Percentiles rank a stretch among this genome's conserved stretches.
phyloP scores from a whole-genome alignment of 53 echinoderm and acorn worm species.

The Echinarachnius parma region DNA sequence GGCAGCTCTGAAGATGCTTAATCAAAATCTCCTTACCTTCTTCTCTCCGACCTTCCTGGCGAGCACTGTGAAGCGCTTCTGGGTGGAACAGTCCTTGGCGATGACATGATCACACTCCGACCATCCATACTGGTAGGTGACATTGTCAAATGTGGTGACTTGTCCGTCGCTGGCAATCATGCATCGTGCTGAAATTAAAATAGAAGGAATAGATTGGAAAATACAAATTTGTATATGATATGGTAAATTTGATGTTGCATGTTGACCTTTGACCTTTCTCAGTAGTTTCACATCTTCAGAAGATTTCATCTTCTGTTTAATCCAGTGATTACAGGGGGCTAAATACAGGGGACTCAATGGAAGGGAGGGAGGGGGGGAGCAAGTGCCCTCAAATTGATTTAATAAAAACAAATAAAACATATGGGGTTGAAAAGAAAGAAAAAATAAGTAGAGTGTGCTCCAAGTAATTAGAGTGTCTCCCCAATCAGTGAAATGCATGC shows the following conservation, averaged over 20 bases:
- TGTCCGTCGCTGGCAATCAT: slow-evolving; percentile 50
- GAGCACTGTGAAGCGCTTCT: slow-evolving; percentile 68
- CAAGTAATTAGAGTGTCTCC: no score
- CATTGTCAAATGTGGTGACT: slow-evolving; percentile 80
- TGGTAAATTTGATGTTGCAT: neutral
- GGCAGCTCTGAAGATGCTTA: no score
- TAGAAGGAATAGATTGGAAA: neutral
- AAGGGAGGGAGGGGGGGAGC: no score
- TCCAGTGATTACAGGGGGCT: no score
- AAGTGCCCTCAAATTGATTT: no score
- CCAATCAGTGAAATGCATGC: no score
- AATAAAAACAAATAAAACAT: no score
- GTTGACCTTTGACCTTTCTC: neutral
- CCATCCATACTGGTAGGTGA: slow-evolving; percentile 48
- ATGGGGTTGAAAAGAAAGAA: no score
- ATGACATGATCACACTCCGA: slow-evolving; percentile 75
- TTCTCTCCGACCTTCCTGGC: slow-evolving; percentile 42
- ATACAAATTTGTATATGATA: neutral
- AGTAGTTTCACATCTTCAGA: no score
- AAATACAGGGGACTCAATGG: no score
- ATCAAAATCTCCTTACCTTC: slow-evolving; percentile 31
- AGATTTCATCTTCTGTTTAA: no score
- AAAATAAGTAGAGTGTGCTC: no score
- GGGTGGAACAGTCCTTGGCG: slow-evolving; percentile 83
- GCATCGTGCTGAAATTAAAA: slow-evolving; percentile 69